phyloP scores from a whole-genome alignment of 2,797 vertebrate species.

The Potorous gilbertii region DNA sequence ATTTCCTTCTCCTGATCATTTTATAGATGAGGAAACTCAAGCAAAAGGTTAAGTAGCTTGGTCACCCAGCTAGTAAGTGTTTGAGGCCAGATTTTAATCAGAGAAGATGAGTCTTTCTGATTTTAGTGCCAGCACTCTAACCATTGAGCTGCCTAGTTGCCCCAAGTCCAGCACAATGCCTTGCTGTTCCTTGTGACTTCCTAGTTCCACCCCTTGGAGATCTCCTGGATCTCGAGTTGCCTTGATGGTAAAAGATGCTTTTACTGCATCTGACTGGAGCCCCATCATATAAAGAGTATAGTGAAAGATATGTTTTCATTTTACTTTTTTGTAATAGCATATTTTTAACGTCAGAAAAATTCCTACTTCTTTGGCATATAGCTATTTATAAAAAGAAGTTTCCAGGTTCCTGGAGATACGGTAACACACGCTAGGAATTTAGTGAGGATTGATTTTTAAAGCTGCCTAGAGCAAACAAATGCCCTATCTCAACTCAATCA shows the following conservation, averaged over 20 bases:
- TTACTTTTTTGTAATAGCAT: not conserved
- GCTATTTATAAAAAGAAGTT: not conserved
- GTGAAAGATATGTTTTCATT: not conserved
- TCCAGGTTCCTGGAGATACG: not conserved
- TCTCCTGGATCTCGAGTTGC: not conserved
- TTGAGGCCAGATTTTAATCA: not conserved
- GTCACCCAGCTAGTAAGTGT: not conserved
- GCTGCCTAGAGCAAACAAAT: not conserved
- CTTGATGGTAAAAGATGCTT: not conserved
- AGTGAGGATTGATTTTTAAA: not conserved
- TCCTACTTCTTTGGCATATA: not conserved
- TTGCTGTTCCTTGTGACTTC: not conserved
- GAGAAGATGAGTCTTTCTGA: not conserved
- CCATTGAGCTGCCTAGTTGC: not conserved
- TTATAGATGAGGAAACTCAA: not conserved
- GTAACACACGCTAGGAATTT: not conserved
- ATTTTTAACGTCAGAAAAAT: not conserved
- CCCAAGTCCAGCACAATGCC: not conserved
- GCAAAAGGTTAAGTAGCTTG: not conserved
- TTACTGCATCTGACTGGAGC: not conserved
- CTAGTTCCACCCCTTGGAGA: not conserved
- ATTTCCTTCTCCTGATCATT: not conserved
- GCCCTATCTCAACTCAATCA: not conserved
- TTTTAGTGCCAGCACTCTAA: not conserved
- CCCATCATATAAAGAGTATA: not conserved